Evolutionary conservation across 1,140 invertebrate species (phyloP).

Genomic region (Stegodyphus mimosarum): DNA sequence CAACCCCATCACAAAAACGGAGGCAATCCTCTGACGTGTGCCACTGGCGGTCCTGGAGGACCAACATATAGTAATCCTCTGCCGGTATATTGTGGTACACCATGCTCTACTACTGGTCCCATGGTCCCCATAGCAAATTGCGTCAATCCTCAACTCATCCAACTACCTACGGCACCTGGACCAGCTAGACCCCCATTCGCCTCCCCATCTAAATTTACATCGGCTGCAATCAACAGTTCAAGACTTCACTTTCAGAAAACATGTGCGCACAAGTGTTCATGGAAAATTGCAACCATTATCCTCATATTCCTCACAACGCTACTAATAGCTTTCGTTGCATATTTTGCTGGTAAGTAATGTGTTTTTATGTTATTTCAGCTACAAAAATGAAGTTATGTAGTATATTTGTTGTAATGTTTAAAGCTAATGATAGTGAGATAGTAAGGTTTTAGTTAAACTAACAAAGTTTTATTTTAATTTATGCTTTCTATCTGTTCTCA

Average conservation of each 20-base stretch:
- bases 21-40: conserved; percentile 35
- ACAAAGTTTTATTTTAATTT: too few species aligned
- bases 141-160: conserved; percentile 63
- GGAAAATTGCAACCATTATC: conserved; percentile 88
- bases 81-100: conserved; percentile 62
- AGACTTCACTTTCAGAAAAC: conserved; percentile 90
- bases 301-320: conserved; percentile 84
- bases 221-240: conserved; percentile 66
- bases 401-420: not conserved
- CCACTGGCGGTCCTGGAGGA: conserved; percentile 31
- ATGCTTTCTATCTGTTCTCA: too few species aligned
- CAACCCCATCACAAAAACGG: conserved; percentile 13
- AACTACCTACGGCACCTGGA: conserved; percentile 47
- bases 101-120: conserved; percentile 63
- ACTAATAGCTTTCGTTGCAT: conserved; percentile 82
- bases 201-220: conserved; percentile 57
- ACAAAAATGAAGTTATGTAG: not conserved
- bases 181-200: conserved; percentile 45
- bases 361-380: not conserved
- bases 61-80: conserved; percentile 62
- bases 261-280: conserved; percentile 80
- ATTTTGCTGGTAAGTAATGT: conserved; percentile 81
- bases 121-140: conserved; percentile 63
- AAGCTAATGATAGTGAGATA: too few species aligned
- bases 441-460: too few species aligned